Conservation (phyloP, 2,888 invertebrate species). For the Pyralis farinalis region DNA sequence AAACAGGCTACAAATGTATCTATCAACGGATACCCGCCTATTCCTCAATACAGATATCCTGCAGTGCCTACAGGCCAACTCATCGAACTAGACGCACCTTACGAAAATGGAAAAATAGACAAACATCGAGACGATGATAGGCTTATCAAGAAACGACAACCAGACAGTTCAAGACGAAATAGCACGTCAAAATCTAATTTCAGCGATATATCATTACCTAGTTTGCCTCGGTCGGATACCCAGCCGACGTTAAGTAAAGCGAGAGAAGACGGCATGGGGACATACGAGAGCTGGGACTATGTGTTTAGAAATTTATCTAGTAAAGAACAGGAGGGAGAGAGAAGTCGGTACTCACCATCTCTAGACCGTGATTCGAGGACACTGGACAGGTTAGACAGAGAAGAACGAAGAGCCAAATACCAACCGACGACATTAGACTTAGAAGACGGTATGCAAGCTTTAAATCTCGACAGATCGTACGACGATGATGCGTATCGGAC, state of each 20-base stretch:
- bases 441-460: constrained; percentile 78
- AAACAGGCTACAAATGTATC: constrained; percentile 70
- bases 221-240: constrained; percentile 69
- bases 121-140: constrained; percentile 47
- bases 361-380: constrained; percentile 69
- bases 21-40: constrained; percentile 69
- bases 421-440: constrained; percentile 76
- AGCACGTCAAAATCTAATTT: constrained; percentile 64
- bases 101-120: constrained; percentile 62
- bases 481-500: constrained; percentile 67
- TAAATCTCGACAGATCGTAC: constrained; percentile 69
- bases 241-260: constrained; percentile 75
- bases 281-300: constrained; percentile 89
- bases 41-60: constrained; percentile 61
- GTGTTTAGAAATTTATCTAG: constrained; percentile 89
- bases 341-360: constrained; percentile 83
- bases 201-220: constrained; percentile 64
- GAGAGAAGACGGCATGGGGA: constrained; percentile 84
- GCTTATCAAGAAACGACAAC: constrained; percentile 26
- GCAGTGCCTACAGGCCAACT: constrained; percentile 84
- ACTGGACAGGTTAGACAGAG: constrained; percentile 63
- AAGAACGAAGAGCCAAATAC: constrained; percentile 64
- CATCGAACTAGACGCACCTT: constrained; percentile 83
- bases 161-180: constrained; percentile 52
- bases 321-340: constrained; percentile 85